These are phyloP conservation scores for Ariolimax columbianus DNA, from an alignment of 2,888 invertebrate species.

Conservation along the genomic window DNA sequence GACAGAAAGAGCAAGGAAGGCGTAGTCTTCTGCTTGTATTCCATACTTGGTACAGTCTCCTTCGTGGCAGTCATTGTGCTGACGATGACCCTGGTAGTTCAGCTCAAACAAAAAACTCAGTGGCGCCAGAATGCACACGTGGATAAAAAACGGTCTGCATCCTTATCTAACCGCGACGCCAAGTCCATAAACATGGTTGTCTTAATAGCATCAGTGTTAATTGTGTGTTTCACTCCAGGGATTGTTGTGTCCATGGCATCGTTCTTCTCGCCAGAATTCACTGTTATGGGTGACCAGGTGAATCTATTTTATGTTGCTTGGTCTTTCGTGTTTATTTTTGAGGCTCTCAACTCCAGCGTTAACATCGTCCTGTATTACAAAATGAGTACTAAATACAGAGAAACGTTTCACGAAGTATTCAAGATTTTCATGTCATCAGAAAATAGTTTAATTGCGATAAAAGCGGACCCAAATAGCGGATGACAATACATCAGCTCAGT, in stretches of 20 bases:
- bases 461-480: too few species aligned
- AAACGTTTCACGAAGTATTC: neutral
- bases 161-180: neutral
- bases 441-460: too few species aligned
- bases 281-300: neutral
- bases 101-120: neutral
- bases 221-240: slow-evolving; percentile 20
- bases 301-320: neutral
- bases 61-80: slow-evolving; percentile 15
- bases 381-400: slow-evolving; percentile 22
- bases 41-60: neutral
- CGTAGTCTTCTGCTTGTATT: slow-evolving; percentile 11
- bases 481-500: too few species aligned
- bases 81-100: slow-evolving; percentile 3
- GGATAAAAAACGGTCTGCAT: neutral
- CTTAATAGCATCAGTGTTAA: slow-evolving; percentile 1
- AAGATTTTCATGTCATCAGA: too few species aligned
- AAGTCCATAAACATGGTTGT: slow-evolving; percentile 28
- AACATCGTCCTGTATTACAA: slow-evolving; percentile 26
- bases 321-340: slow-evolving; percentile 24
- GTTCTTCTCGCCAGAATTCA: slow-evolving; percentile 2
- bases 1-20: slow-evolving; percentile 22
- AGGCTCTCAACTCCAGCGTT: slow-evolving; percentile 25
- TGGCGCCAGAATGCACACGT: slow-evolving; percentile 6
- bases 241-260: neutral